phyloP scores from a whole-genome alignment of 1,140 invertebrate species.

The Samia ricini region DNA sequence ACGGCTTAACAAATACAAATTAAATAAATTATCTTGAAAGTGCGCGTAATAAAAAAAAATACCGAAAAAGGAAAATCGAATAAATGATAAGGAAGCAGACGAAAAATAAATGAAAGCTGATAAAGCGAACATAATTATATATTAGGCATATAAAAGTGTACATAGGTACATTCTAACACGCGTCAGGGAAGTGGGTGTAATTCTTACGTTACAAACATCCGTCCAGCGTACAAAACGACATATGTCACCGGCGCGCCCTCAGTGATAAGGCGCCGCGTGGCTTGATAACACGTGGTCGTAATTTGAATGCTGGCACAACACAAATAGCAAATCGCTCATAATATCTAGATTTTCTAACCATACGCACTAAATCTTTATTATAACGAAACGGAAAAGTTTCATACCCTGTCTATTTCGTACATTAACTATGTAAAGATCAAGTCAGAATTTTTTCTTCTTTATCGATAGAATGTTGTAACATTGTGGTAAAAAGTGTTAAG shows the following conservation, averaged over 20 bases:
- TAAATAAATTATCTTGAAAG: not conserved
- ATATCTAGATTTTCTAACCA: not conserved
- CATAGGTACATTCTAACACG: not conserved
- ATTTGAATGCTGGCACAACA: not conserved
- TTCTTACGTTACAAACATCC: not conserved
- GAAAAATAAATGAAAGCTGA: not conserved
- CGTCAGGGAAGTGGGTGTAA: conserved; percentile 1
- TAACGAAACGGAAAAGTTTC: no score
- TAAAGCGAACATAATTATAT: not conserved
- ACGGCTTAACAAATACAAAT: not conserved
- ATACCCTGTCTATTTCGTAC: no score
- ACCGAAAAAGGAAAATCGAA: not conserved
- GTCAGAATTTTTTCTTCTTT: no score
- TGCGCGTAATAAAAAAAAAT: not conserved
- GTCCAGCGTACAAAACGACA: conserved; percentile 5
- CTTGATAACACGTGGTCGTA: not conserved
- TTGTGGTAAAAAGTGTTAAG: no score
- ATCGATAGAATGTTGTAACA: no score
- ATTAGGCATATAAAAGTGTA: not conserved
- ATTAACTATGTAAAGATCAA: no score
- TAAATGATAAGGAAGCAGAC: not conserved
- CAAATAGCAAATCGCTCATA: not conserved
- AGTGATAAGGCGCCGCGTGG: conserved; percentile 2
- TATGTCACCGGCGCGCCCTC: not conserved
- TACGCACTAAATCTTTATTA: no score